Base-by-base conservation (phyloP, 1,140 invertebrate species). In the Calliphora vicina region DNA sequence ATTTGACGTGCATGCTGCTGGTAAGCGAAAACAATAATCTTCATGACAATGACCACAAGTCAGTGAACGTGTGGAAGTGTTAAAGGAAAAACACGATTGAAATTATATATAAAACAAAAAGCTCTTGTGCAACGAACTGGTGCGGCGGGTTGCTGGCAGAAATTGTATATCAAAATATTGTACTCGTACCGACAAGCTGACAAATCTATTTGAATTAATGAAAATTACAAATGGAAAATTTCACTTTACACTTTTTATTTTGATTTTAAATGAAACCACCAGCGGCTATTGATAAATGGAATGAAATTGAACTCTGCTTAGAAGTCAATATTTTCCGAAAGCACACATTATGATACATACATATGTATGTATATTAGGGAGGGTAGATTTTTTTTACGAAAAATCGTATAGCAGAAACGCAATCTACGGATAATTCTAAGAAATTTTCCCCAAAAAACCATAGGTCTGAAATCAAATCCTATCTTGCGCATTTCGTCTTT, bases 31-130 rank as follows among this genome's bases (percentile, higher is more conserved):
- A 78, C 35, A 78, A 78, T 78, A 78, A 78, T 78, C 74, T 78
- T 23, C 74, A 78, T 78, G 74, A 78, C 74, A 78, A 78, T 78
- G 74, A 78, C 74, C 35, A 43, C 42, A 78, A 78, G 74, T 43
- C 74, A 23, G 74, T 78, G 74, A 78, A 78, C 74, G 74, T 67
- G 61, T 67, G 61, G 61, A 67, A 67, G 61, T 67, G 61, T 57
- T 57, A 67, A 67, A 23, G 61, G 25, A 67, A 67, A 20, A 67
- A 57, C 50, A 57, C 50, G 50, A 57, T 57, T 57, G 50, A 57
- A 50, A 67, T 23, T 67, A 20, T 10, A 67, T 23, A 61, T 61
- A 23, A 8, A 67, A 67, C n/a, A 25, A 12, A 23, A 1, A 67
- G 10, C 35, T 35, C 35, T 35, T 8, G 35, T 8, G 35, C 61